Evolutionary conservation across 2,113 vertebrate genomes (phyloP).

Genomic region (Benitochromis conjunctus): DNA sequence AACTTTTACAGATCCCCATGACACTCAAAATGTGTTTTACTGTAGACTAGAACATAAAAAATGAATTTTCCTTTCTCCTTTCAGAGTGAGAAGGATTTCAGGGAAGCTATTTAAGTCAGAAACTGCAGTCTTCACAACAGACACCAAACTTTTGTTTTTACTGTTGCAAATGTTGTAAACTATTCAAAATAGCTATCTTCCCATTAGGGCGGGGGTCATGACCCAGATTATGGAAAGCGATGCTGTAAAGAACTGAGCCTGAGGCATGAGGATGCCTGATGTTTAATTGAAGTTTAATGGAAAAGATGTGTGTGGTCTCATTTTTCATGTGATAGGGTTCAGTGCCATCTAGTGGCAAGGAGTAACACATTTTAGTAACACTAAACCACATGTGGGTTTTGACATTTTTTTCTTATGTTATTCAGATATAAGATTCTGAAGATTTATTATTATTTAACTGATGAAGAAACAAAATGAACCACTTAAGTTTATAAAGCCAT

Average conservation of each 20-base stretch:
- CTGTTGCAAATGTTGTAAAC: background rate
- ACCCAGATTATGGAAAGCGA: background rate
- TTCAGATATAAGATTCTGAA: background rate
- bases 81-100: background rate
- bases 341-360: slow-evolving; percentile 61
- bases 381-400: background rate
- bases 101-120: background rate
- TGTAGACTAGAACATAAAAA: background rate
- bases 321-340: slow-evolving; percentile 6
- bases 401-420: background rate
- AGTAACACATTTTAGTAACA: background rate
- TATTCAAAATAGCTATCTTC: background rate
- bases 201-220: background rate
- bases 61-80: background rate
- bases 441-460: background rate
- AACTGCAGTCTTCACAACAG: background rate
- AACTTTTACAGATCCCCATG: background rate
- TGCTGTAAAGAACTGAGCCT: background rate
- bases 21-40: slow-evolving; percentile 7
- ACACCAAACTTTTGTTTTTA: background rate
- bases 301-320: background rate
- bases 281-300: background rate
- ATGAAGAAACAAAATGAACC: background rate
- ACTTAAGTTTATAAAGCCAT: background rate
- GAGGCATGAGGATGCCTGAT: background rate